phyloP scores from a whole-genome alignment of 1,140 invertebrate species.

The Holotrichia oblita region DNA sequence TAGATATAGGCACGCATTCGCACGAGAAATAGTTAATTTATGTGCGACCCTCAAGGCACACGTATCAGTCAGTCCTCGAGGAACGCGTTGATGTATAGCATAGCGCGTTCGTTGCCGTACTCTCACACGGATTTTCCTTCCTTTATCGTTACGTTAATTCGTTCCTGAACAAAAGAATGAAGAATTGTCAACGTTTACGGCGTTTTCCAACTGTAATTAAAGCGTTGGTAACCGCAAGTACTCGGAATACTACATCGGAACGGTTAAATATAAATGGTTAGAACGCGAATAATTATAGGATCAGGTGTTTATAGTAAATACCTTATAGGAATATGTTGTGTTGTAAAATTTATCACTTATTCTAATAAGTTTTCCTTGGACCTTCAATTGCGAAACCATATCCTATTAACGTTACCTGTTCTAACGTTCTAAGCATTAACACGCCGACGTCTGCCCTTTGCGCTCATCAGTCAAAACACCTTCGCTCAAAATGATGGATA shows the following conservation, averaged over 20 bases:
- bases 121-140: background rate
- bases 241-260: background rate
- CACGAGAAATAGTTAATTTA: constrained; percentile 44
- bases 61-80: background rate
- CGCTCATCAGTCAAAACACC: constrained; percentile 11
- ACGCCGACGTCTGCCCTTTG: background rate
- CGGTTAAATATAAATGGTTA: background rate
- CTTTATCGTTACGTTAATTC: background rate
- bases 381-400: no score
- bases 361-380: no score
- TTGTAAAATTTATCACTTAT: no score
- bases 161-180: constrained; percentile 10
- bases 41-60: constrained; percentile 38
- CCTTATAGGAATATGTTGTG: no score
- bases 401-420: background rate
- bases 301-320: background rate
- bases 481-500: background rate
- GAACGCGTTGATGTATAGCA: constrained; percentile 10
- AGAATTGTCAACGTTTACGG: background rate
- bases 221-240: background rate
- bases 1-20: constrained; percentile 43
- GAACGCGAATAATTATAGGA: background rate
- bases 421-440: background rate
- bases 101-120: background rate
- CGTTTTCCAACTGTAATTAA: background rate